Evolutionary conservation across 2,888 invertebrate species (phyloP).

Genomic region (Anthrax anthrax): DNA sequence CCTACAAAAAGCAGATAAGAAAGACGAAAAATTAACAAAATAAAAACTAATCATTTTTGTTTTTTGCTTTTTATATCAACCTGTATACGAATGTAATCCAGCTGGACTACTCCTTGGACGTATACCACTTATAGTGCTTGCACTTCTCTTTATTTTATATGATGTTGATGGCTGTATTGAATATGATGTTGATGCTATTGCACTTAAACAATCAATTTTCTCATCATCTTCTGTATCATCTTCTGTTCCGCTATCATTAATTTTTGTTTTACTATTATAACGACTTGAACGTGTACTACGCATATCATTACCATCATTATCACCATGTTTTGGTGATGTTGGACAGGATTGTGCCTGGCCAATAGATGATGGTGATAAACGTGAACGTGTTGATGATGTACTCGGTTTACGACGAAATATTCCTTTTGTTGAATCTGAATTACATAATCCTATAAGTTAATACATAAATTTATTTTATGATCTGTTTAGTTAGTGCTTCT

Average conservation of each 20-base stretch:
- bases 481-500: too few relatives aligned
- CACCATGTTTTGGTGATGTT: slow-evolving; percentile 30
- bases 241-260: not conserved
- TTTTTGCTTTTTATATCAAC: slow-evolving; percentile 20
- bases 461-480: not conserved
- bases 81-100: slow-evolving; percentile 62
- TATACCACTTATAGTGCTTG: slow-evolving; percentile 28
- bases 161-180: not conserved
- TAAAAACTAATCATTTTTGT: not conserved
- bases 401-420: slow-evolving; percentile 33
- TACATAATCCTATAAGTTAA: slow-evolving; percentile 26
- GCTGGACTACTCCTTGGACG: slow-evolving; percentile 65
- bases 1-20: slow-evolving; percentile 38
- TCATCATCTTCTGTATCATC: not conserved
- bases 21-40: not conserved
- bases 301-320: not conserved
- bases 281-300: not conserved
- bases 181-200: not conserved
- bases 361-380: slow-evolving; percentile 19
- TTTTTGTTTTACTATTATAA: slow-evolving; percentile 20
- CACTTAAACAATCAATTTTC: not conserved
- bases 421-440: slow-evolving; percentile 31
- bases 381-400: slow-evolving; percentile 23
- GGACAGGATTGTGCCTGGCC: slow-evolving; percentile 31
- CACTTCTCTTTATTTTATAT: slow-evolving; percentile 18